phyloP scores from a whole-genome alignment of 2,888 invertebrate genomes.

The Phytoseiulus persimilis region DNA sequence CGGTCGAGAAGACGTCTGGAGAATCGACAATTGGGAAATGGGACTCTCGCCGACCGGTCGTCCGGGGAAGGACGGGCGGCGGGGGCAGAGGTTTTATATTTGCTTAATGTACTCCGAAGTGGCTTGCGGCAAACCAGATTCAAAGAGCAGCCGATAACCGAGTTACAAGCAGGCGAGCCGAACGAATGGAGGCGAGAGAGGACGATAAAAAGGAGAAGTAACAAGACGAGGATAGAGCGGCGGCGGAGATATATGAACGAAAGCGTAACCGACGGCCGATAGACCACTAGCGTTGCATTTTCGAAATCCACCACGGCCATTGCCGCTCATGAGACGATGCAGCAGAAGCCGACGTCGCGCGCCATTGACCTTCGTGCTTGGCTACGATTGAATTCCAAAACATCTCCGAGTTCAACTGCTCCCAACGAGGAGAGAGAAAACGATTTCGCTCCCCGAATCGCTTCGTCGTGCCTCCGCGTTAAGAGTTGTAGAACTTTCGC shows the following conservation, averaged over 20 bases:
- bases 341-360: neutral
- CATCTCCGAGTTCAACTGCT: neutral
- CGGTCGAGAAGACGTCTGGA: neutral
- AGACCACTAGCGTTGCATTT: neutral
- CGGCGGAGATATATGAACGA: neutral
- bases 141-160: slow-evolving; percentile 31
- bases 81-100: slow-evolving; percentile 38
- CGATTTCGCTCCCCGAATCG: neutral
- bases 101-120: slow-evolving; percentile 38
- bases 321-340: neutral
- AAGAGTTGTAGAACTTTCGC: no score
- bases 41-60: neutral
- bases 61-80: neutral
- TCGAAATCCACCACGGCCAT: neutral
- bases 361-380: neutral
- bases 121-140: slow-evolving; percentile 19
- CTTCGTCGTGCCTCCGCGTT: neutral
- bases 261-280: neutral
- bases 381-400: neutral
- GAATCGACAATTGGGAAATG: neutral
- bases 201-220: neutral
- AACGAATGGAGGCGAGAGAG: neutral
- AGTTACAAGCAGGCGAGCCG: slow-evolving; percentile 21
- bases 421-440: neutral
- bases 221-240: neutral